Evolutionary conservation across 1,140 invertebrate species (phyloP).

Genomic region (Drosophila baimaii): DNA sequence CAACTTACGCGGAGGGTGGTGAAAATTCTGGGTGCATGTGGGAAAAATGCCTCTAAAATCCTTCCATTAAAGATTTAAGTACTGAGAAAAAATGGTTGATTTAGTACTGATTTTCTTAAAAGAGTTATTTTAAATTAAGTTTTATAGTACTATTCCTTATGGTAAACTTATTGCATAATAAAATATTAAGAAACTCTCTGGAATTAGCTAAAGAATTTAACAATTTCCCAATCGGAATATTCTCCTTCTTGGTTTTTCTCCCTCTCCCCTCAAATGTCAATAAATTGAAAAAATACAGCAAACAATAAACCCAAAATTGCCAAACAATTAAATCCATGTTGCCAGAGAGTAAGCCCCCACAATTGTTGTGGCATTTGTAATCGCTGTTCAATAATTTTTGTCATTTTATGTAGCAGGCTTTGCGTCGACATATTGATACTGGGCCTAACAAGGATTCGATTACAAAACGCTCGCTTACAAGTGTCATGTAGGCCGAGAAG

Average conservation of each 20-base stretch:
- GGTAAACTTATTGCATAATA: too few species aligned
- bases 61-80: background rate
- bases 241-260: background rate
- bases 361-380: constrained; percentile 77
- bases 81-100: too few species aligned
- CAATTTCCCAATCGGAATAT: too few species aligned
- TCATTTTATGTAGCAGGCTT: constrained; percentile 75
- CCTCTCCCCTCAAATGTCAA: constrained; percentile 39
- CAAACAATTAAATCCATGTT: constrained; percentile 58
- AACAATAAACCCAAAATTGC: constrained; percentile 46
- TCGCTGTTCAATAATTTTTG: constrained; percentile 81
- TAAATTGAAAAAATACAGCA: constrained; percentile 40
- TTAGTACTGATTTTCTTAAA: too few species aligned
- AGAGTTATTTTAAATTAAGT: background rate
- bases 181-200: background rate
- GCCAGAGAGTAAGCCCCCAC: constrained; percentile 54
- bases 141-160: too few species aligned
- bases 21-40: background rate
- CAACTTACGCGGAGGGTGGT: background rate
- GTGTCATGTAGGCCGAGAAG: constrained; percentile 64
- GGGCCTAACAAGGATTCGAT: constrained; percentile 43
- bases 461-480: constrained; percentile 70
- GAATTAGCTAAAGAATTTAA: too few species aligned
- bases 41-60: background rate
- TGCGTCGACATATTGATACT: constrained; percentile 42